These are phyloP conservation scores for Trachymyrmex septentrionalis DNA, from an alignment of 1,140 invertebrate genomes.

Conservation along the genomic window DNA sequence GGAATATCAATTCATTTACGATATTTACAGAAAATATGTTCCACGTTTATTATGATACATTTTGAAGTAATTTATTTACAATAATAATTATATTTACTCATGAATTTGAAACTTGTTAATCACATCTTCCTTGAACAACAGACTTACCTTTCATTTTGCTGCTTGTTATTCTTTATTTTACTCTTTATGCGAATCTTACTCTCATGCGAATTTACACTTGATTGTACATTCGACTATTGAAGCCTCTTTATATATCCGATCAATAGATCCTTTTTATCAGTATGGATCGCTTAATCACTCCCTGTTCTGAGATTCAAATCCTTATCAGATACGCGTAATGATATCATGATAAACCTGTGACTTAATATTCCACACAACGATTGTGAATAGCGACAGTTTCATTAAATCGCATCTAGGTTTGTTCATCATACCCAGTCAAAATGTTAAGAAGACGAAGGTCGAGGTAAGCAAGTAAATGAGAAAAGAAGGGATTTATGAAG, in stretches of 20 bases:
- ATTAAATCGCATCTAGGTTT: not conserved
- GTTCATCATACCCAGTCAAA: not conserved
- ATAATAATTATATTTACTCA: not conserved
- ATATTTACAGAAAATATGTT: not conserved
- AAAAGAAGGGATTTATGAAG: slow-evolving; percentile 46
- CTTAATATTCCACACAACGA: not conserved
- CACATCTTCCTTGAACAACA: not conserved
- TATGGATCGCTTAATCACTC: slow-evolving; percentile 6
- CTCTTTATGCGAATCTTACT: not conserved
- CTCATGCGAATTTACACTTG: not conserved
- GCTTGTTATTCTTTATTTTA: not conserved
- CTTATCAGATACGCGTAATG: slow-evolving; percentile 52
- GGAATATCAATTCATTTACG: not conserved
- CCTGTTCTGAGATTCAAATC: not conserved
- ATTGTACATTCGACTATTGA: not conserved
- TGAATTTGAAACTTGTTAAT: not conserved
- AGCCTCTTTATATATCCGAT: slow-evolving; percentile 68
- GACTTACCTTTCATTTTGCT: slow-evolving; percentile 73
- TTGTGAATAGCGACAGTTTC: not conserved
- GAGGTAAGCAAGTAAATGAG: slow-evolving; percentile 41
- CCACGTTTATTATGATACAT: not conserved
- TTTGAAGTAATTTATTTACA: not conserved
- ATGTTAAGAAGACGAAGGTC: slow-evolving; percentile 22
- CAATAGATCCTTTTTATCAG: slow-evolving; percentile 59
- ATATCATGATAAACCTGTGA: slow-evolving; percentile 45